Evolutionary conservation across 1,140 invertebrate species (phyloP).

Genomic region (Eupristina koningsbergeri): DNA sequence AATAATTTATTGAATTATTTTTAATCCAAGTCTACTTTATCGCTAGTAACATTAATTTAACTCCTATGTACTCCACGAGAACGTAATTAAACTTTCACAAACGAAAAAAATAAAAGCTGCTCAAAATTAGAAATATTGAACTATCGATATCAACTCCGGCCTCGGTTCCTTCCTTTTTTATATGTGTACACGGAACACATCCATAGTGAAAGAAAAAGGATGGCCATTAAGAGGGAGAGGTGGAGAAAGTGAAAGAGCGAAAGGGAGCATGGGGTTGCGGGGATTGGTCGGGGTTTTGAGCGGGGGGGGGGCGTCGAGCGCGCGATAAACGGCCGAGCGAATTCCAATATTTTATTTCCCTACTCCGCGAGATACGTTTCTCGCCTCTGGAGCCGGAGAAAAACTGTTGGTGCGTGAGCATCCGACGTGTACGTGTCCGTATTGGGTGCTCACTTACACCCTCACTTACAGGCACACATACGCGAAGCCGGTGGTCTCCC

Average conservation of each 20-base stretch:
- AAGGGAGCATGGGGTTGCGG: neutral
- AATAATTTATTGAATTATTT: neutral
- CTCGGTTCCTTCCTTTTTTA: neutral
- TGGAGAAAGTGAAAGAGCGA: constrained; percentile 41
- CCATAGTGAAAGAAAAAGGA: constrained; percentile 48
- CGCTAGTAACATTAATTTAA: neutral
- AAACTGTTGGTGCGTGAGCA: constrained; percentile 16
- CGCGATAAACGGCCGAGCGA: constrained; percentile 59
- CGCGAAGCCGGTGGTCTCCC: neutral
- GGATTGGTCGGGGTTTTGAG: neutral
- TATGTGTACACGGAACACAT: no score
- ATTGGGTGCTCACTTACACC: no score
- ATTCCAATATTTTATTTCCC: constrained; percentile 59
- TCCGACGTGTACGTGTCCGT: neutral
- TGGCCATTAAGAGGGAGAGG: constrained; percentile 43
- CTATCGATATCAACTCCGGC: constrained; percentile 6
- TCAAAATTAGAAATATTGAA: constrained; percentile 48
- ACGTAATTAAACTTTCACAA: constrained; percentile 40
- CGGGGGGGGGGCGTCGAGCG: constrained; percentile 12
- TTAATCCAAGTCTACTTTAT: neutral
- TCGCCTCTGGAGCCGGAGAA: constrained; percentile 42
- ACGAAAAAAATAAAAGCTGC: neutral
- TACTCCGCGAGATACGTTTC: constrained; percentile 38
- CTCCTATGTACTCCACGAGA: neutral
- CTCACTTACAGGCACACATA: no score